Conservation (phyloP, 2,888 invertebrate genomes). For the Dorcus hopei region DNA sequence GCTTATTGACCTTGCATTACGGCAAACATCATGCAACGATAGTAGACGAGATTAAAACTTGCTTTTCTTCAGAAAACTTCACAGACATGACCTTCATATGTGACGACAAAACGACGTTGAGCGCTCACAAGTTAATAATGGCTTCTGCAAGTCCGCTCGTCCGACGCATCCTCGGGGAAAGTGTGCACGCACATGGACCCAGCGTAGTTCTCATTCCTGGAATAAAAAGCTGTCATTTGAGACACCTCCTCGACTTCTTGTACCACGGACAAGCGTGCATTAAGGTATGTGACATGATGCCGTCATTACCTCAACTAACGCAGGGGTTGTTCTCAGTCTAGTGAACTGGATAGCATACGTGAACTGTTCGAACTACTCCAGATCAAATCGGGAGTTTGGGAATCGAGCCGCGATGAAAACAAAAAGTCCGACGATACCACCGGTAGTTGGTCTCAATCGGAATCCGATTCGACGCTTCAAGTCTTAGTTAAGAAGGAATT, state of each 20-base stretch:
- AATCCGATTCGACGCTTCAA: constrained; percentile 9
- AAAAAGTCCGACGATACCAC: constrained; percentile 28
- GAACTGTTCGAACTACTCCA: constrained; percentile 79
- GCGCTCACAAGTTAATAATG: constrained; percentile 81
- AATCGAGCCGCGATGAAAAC: constrained; percentile 52
- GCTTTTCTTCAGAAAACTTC: constrained; percentile 82
- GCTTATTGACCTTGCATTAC: constrained; percentile 86
- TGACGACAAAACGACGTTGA: constrained; percentile 77
- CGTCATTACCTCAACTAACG: too few relatives aligned
- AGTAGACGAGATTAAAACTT: constrained; percentile 85
- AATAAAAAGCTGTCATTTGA: constrained; percentile 74
- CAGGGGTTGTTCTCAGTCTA: constrained; percentile 57
- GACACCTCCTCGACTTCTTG: constrained; percentile 77
- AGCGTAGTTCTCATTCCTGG: constrained; percentile 83
- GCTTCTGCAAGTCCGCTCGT: constrained; percentile 85
- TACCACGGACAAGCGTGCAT: constrained; percentile 84
- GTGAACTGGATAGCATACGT: constrained; percentile 78
- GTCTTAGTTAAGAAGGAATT: constrained; percentile 39
- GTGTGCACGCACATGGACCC: constrained; percentile 65
- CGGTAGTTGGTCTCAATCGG: constrained; percentile 51
- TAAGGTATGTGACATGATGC: constrained; percentile 53
- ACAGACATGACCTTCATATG: constrained; percentile 84
- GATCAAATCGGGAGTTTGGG: constrained; percentile 80
- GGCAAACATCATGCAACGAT: constrained; percentile 92
- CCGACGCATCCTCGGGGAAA: constrained; percentile 72